Percentiles rank a stretch among this genome's conserved stretches.
phyloP scores from a whole-genome alignment of 2,888 invertebrate genomes.

The Augiades crinisus region DNA sequence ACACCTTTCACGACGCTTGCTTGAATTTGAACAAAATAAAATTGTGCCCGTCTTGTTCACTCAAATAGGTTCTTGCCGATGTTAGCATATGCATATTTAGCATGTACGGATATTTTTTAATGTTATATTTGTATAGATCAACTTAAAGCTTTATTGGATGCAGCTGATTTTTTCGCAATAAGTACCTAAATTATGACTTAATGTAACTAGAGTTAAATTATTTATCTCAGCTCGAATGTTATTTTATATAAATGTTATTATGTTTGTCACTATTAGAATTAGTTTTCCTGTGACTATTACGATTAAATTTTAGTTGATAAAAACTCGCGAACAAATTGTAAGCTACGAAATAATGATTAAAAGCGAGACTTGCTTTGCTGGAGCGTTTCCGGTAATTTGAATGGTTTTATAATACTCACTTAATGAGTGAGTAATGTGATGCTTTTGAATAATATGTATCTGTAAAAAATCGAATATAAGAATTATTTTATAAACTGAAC shows the following conservation, averaged over 20 bases:
- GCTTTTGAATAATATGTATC: too few relatives aligned
- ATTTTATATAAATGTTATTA: constrained; percentile 1
- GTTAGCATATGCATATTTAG: background rate
- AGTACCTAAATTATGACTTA: background rate
- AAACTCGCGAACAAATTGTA: too few relatives aligned
- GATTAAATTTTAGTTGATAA: background rate
- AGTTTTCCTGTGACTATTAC: background rate
- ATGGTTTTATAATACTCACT: too few relatives aligned
- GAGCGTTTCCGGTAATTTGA: too few relatives aligned
- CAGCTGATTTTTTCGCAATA: constrained; percentile 27
- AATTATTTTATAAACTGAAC: too few relatives aligned
- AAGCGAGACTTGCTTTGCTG: too few relatives aligned
- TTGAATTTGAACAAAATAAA: constrained; percentile 79
- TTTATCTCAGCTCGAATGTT: constrained; percentile 3
- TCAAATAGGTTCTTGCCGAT: constrained; percentile 22
- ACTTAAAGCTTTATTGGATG: constrained; percentile 10
- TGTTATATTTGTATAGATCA: background rate
- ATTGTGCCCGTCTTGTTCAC: constrained; percentile 64
- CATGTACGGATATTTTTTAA: background rate
- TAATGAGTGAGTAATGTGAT: too few relatives aligned
- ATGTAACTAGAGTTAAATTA: background rate
- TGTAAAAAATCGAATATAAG: too few relatives aligned
- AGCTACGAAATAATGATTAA: too few relatives aligned
- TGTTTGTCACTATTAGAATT: background rate
- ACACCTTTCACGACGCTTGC: constrained; percentile 83